Conservation (phyloP, 2,113 vertebrate genomes). For the Hucho hucho region DNA sequence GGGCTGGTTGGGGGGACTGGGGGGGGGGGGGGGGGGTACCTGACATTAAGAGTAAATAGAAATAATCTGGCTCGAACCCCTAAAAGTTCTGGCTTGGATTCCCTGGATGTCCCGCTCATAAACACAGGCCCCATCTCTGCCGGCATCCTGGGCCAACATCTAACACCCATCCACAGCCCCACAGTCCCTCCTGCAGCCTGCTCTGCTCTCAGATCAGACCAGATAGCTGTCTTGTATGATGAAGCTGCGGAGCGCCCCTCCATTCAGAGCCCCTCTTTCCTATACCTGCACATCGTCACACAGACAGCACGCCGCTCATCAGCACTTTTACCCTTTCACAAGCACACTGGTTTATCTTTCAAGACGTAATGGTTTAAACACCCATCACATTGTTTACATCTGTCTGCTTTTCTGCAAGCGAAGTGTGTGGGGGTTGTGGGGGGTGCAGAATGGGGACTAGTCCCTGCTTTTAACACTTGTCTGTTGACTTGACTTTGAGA, state of each 20-base stretch:
- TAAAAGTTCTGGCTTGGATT: constrained; percentile 8
- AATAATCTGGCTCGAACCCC: constrained; percentile 18
- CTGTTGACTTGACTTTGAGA: constrained; percentile 45
- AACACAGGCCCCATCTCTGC: constrained; percentile 47
- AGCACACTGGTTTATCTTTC: constrained; percentile 65
- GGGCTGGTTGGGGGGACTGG: constrained; percentile 10
- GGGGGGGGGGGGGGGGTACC: constrained; percentile 20
- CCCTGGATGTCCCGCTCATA: neutral
- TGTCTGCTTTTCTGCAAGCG: constrained; percentile 45
- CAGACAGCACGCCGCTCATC: constrained; percentile 43
- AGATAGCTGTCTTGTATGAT: constrained; percentile 51
- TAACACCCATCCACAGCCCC: constrained; percentile 34
- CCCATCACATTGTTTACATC: constrained; percentile 71
- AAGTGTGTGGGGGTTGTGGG: constrained; percentile 26
- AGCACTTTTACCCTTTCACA: constrained; percentile 57
- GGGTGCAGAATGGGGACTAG: constrained; percentile 28
- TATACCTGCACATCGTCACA: constrained; percentile 75
- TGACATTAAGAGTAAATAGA: constrained; percentile 46
- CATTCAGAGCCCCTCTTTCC: constrained; percentile 18
- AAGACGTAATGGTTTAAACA: constrained; percentile 72
- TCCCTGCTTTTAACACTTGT: constrained; percentile 53
- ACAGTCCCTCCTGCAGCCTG: constrained; percentile 23
- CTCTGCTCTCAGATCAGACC: constrained; percentile 46
- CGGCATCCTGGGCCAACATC: constrained; percentile 25
- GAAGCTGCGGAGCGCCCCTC: constrained; percentile 36